Percentiles rank a stretch among this genome's conserved stretches.
These are phyloP conservation scores for Phaonia tiefii DNA, from an alignment of 2,888 invertebrate species.

Conservation along the genomic window DNA sequence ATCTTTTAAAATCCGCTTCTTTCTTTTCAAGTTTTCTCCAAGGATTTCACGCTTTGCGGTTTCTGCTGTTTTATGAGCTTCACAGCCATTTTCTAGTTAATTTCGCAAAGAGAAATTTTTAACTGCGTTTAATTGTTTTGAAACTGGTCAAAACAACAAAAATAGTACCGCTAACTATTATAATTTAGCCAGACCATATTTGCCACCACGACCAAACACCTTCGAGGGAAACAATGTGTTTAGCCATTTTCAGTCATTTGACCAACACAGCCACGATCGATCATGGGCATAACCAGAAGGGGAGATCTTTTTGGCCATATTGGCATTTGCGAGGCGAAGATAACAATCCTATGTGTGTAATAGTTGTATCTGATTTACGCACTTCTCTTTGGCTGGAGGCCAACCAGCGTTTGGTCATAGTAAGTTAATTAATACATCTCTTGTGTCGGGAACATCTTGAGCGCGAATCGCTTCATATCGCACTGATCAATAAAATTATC, in stretches of 20 bases:
- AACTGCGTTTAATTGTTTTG: constrained; percentile 54
- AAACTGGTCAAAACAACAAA: constrained; percentile 56
- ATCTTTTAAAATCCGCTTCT: too few relatives aligned
- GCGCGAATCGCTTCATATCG: neutral
- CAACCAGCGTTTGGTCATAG: neutral
- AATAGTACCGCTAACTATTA: constrained; percentile 65
- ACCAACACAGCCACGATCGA: constrained; percentile 52
- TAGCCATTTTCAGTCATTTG: constrained; percentile 55
- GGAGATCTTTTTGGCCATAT: constrained; percentile 31
- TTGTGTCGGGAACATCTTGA: constrained; percentile 22
- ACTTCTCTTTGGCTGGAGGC: constrained; percentile 33
- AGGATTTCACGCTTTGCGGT: constrained; percentile 53
- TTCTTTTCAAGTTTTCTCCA: constrained; percentile 31
- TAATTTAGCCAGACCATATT: constrained; percentile 35
- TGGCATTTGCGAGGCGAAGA: constrained; percentile 23
- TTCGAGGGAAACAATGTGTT: constrained; percentile 22
- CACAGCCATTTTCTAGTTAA: constrained; percentile 12
- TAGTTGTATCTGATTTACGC: constrained; percentile 67
- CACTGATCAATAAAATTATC: constrained; percentile 38
- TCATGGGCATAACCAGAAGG: constrained; percentile 58
- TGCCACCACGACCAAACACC: constrained; percentile 19
- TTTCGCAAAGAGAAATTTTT: constrained; percentile 38
- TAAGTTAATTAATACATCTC: constrained; percentile 65
- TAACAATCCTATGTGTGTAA: constrained; percentile 55
- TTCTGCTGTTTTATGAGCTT: neutral